Base-by-base conservation (phyloP, 2,113 vertebrate genomes). In the Cyphomyrus plagiostoma region DNA sequence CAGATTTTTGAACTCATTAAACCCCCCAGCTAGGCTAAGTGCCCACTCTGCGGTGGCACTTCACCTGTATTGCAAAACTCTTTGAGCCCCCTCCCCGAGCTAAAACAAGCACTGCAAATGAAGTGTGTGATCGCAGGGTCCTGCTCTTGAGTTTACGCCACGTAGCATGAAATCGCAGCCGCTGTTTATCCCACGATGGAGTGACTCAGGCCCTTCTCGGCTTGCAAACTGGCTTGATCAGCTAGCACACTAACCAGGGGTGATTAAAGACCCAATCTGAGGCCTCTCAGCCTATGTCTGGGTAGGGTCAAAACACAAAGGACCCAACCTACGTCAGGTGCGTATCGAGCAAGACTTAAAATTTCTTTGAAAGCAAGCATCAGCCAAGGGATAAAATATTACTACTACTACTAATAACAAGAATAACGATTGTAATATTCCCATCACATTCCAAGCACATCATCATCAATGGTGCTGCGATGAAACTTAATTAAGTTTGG, bases 401-500 rank as follows among this genome's bases (percentile, higher is more conserved):
- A 86, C 2, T 86, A 50, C 11, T 11, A 52, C 4, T 52, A 30
- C n/a, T 53, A 52, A n/a, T 86, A 52, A 86, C 23, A 26, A 17
- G n/a, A 84, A 48, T n/a, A 84, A 84, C 17, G 17, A 21, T 19
- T 42, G n/a, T 84, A 53, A 87, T 26, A 87, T 53, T 53, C 50
- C 85, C 50, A 21, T 39, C 26, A 53, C 49, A 35, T 87, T 53
- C 85, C 50, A 56, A 30, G 49, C 48, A 53, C 50, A 53, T 87
- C 85, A n/a, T 35, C 85, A 87, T 87, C 50, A 52, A n/a, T 35
- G 50, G 85, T 5, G 4, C 87, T 45, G 52, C 0, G 1, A 50
- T 23, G 56, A 66, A 88, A 66, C 35, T 88, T 45, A 88, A 88
- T 88, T 88, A 39, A 30, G 87, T 88, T 88, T 88, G 19, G 39